phyloP scores from a whole-genome alignment of 2,113 vertebrate species.

The Pluvianellus socialis region DNA sequence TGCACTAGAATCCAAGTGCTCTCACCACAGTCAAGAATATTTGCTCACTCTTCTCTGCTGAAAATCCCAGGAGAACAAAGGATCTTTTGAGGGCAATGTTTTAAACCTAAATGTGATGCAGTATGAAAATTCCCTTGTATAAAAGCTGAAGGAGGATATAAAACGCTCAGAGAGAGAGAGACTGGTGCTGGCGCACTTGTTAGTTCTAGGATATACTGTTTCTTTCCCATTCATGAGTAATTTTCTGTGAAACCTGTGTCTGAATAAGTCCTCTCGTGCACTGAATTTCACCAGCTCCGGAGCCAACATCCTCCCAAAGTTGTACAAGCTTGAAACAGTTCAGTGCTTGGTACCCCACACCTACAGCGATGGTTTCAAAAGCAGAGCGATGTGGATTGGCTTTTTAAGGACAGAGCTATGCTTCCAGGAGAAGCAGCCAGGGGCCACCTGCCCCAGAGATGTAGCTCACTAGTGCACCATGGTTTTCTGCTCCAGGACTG shows the following conservation, averaged over 20 bases:
- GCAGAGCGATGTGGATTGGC: background rate
- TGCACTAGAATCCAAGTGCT: background rate
- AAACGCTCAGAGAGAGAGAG: background rate
- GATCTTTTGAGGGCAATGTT: background rate
- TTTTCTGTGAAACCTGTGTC: background rate
- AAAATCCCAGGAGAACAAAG: background rate
- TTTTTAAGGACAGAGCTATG: background rate
- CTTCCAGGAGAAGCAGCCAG: background rate
- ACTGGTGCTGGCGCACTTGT: background rate
- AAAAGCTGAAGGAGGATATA: background rate
- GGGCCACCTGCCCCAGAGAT: background rate
- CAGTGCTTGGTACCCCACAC: background rate
- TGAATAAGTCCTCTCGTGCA: background rate
- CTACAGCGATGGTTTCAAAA: background rate
- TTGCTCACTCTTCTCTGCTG: background rate
- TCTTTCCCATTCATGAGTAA: background rate
- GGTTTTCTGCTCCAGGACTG: background rate
- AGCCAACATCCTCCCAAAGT: background rate
- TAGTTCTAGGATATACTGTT: background rate
- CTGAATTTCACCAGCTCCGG: background rate
- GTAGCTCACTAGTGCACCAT: background rate
- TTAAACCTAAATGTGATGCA: background rate
- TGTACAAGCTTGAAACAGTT: background rate
- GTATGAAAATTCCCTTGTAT: background rate
- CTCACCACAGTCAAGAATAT: background rate